These are phyloP conservation scores for Hemiprocne comata DNA, from an alignment of 2,113 vertebrate species.

Conservation along the genomic window DNA sequence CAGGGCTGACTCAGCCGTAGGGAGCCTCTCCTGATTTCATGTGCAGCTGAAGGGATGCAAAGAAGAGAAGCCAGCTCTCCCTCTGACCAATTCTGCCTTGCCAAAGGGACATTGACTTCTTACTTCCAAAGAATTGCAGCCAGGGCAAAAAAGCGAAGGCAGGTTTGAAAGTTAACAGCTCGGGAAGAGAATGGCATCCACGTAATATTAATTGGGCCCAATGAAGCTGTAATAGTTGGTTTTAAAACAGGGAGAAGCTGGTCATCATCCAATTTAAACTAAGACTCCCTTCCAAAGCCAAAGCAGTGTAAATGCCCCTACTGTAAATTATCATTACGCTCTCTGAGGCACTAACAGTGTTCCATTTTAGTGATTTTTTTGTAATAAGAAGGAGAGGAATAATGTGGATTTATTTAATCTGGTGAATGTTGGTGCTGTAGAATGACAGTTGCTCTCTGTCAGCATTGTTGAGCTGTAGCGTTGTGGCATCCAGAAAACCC, in stretches of 20 bases:
- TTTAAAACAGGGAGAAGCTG: neutral
- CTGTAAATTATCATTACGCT: conserved; percentile 20
- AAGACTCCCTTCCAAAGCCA: neutral
- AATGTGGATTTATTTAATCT: conserved; percentile 68
- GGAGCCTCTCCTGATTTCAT: neutral
- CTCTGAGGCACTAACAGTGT: conserved; percentile 35
- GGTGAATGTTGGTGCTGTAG: conserved; percentile 67
- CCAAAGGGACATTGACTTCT: neutral
- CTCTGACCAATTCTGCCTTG: neutral
- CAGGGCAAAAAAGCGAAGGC: neutral
- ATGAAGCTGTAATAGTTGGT: neutral
- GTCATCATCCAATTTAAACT: neutral
- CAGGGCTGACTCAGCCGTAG: neutral
- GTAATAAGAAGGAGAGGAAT: conserved; percentile 41
- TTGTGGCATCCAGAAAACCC: conserved; percentile 39
- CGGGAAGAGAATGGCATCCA: neutral
- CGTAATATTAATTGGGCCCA: neutral
- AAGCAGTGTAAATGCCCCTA: conserved; percentile 20
- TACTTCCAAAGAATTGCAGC: neutral
- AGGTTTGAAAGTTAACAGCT: neutral
- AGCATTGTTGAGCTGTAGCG: conserved; percentile 47
- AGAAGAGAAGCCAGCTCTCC: neutral
- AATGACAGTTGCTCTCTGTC: conserved; percentile 65
- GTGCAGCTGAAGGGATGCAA: neutral
- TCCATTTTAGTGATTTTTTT: conserved; percentile 34